Base-by-base conservation (phyloP, 1,140 invertebrate genomes). In the Ganaspis sp. region DNA sequence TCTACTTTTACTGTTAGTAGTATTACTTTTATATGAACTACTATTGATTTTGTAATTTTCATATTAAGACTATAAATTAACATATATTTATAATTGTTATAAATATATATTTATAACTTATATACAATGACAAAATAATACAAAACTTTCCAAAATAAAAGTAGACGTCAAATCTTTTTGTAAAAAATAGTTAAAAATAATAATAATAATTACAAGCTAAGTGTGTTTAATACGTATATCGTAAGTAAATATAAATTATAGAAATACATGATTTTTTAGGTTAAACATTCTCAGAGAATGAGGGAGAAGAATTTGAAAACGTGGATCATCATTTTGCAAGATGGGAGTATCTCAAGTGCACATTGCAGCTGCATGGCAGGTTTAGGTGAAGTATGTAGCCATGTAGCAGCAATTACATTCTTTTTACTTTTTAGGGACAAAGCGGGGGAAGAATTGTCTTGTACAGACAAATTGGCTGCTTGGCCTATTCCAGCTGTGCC, bases 321-420 rank as follows among this genome's bases (percentile, higher is more conserved):
- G 1, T 72, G 17, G 40, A 0, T 72, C 21, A 72, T 72, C 23
- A 11, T 49, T 15, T 19, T 5, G 15, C n/a, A 17, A n/a, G 23
- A 72, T 53, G 70, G 70, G 3, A 53, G 49, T 6, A 53, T 53
- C 6, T 19, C 9, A 11, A 23, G 17, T 45, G 70, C 70, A 17
- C 70, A 72, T 23, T 72, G 70, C 15, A 53, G 9, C 15, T 34
- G 29, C 29, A 34, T 34, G 29, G 29, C 29, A 6, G 38, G 38
- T 11, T 40, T 40, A 40, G 38, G 38, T 1, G 38, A 40, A 40
- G 70, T 49, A 1, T 72, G 40, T 15, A 72, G 70, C 49, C 70
- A 72, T 29, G 23, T 9, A 2, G 45, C 70, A 23, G 70, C 70
- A 19, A 53, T 72, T 5, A 5, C 45, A 23, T 72, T 72, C 29